phyloP scores from a whole-genome alignment of 2,797 vertebrate species.

The Gadopsis marmoratus region DNA sequence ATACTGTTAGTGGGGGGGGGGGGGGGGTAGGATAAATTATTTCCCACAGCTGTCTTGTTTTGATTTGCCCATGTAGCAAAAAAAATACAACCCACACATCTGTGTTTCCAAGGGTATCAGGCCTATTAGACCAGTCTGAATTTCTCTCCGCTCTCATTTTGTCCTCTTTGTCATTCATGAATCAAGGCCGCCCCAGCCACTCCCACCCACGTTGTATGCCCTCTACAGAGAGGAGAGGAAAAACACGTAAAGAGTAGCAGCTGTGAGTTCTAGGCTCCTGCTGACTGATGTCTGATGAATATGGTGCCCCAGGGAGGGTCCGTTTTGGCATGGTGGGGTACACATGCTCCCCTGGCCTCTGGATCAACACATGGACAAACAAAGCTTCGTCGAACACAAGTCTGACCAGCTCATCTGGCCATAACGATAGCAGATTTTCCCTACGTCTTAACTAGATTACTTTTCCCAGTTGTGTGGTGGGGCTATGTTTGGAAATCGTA shows the following conservation, averaged over 20 bases:
- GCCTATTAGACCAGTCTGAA: constrained; percentile 41
- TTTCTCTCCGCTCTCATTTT: constrained; percentile 58
- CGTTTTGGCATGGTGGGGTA: constrained; percentile 62
- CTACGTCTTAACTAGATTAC: constrained; percentile 58
- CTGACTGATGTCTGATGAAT: constrained; percentile 73
- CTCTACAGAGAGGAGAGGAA: constrained; percentile 66
- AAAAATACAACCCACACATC: constrained; percentile 59
- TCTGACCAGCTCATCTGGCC: constrained; percentile 47
- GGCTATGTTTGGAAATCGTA: constrained; percentile 60
- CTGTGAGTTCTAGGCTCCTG: constrained; percentile 76
- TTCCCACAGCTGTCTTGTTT: constrained; percentile 37
- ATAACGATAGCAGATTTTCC: constrained; percentile 43
- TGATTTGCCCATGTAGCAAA: constrained; percentile 68
- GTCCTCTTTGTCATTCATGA: constrained; percentile 85
- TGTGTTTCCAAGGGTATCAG: constrained; percentile 66
- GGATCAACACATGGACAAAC: constrained; percentile 60
- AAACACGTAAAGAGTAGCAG: constrained; percentile 66
- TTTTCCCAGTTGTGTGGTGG: constrained; percentile 27
- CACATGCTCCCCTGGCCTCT: constrained; percentile 58
- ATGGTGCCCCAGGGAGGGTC: constrained; percentile 70
- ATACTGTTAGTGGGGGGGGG: constrained; percentile 14
- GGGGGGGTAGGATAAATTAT: constrained; percentile 20
- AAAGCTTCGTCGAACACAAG: constrained; percentile 29
- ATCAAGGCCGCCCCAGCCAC: constrained; percentile 75
- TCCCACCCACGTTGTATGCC: constrained; percentile 71